Conservation (phyloP, 2,888 invertebrate genomes). For the Drosophila lacicola region DNA sequence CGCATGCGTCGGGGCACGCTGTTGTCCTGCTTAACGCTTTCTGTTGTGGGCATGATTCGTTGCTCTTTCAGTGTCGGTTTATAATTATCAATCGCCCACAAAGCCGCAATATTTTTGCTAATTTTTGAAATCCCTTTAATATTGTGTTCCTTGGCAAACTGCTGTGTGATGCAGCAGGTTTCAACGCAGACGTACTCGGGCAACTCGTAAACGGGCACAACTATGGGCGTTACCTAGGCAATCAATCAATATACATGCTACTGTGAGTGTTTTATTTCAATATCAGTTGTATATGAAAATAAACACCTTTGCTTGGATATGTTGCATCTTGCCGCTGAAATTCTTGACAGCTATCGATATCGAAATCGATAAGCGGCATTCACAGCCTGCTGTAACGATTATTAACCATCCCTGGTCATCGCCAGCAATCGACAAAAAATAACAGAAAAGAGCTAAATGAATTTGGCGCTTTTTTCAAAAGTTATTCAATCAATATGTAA, state of each 20-base stretch:
- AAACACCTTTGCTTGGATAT: constrained; percentile 3
- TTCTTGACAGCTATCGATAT: background rate
- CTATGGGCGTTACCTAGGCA: constrained; percentile 26
- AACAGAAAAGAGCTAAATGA: background rate
- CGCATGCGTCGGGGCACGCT: constrained; percentile 28
- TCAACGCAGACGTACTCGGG: constrained; percentile 47
- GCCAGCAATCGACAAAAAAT: too few species aligned
- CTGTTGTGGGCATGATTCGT: background rate
- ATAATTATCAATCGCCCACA: background rate
- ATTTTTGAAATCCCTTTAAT: background rate
- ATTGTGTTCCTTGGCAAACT: constrained; percentile 8
- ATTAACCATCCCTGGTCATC: constrained; percentile 4
- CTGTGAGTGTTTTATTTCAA: background rate
- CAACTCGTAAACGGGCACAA: constrained; percentile 36
- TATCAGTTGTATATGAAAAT: background rate
- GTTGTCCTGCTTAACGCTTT: accelerated
- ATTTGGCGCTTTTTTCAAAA: constrained; percentile 4
- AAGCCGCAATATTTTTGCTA: background rate
- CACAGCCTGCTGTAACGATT: background rate
- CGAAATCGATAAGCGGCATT: constrained; percentile 12
- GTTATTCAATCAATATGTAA: background rate
- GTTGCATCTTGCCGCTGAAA: constrained; percentile 18
- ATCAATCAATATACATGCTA: background rate
- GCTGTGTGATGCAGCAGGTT: constrained; percentile 27
- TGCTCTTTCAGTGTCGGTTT: background rate